These are phyloP conservation scores for Hymenochirus boettgeri DNA, from an alignment of 2,113 vertebrate genomes.

Conservation along the genomic window DNA sequence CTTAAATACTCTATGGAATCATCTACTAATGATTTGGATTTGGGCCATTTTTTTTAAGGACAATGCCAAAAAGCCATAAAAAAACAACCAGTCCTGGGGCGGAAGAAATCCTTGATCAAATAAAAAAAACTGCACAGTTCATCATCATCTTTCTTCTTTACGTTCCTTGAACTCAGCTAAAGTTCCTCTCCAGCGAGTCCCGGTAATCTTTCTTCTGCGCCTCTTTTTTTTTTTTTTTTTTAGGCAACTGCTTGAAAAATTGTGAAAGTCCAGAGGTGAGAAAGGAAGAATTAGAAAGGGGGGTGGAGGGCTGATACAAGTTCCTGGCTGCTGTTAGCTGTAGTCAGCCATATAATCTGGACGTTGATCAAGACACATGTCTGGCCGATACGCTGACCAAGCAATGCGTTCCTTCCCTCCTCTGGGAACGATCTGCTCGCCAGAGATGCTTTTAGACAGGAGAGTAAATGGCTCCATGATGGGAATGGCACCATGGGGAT, in stretches of 20 bases:
- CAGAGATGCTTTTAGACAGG: slow-evolving; percentile 1
- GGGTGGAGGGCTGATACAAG: not conserved
- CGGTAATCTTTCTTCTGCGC: slow-evolving; percentile 5
- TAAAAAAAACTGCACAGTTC: too few species aligned
- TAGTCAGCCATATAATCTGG: slow-evolving; percentile 20
- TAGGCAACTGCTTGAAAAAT: slow-evolving; percentile 17
- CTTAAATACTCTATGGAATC: too few species aligned
- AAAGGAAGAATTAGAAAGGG: not conserved
- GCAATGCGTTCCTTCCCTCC: not conserved
- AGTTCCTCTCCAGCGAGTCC: not conserved
- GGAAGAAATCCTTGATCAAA: too few species aligned
- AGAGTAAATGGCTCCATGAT: slow-evolving; percentile 17
- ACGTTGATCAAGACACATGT: slow-evolving; percentile 17
- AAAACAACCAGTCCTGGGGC: too few species aligned
- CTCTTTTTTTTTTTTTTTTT: too few species aligned
- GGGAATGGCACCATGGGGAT: slow-evolving; percentile 19
- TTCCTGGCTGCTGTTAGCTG: not conserved
- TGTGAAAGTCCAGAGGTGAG: slow-evolving; percentile 13
- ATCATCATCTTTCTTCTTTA: not conserved
- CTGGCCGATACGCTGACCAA: slow-evolving; percentile 6
- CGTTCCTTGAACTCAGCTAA: slow-evolving; percentile 1
- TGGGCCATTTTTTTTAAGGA: too few species aligned
- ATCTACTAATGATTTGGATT: too few species aligned
- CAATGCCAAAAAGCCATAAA: too few species aligned
- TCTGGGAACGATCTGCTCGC: not conserved